Base-by-base conservation (phyloP, 2,113 vertebrate genomes). In the Thalassarche chlororhynchos region DNA sequence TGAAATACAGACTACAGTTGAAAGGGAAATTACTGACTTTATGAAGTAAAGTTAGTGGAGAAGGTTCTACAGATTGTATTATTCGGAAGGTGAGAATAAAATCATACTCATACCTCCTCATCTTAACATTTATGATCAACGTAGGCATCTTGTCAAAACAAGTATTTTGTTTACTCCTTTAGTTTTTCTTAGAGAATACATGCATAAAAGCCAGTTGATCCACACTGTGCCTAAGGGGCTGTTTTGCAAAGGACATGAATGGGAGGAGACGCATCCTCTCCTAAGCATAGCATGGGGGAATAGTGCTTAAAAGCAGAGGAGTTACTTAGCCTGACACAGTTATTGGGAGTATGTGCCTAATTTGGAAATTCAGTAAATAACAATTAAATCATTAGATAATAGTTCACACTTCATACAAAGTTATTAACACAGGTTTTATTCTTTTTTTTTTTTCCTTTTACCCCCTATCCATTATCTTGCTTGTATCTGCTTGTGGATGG, bases 101-200 rank as follows among this genome's bases (percentile, higher is more conserved):
- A 93, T 83, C 54, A 52, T 40, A 69, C 40, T 52, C 2, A 1
- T 23, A 58, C 34, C 29, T 90, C 36, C 60, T 38, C 24, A 90
- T 75, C 65, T 88, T 69, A 92, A 64, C 26, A 71, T 74, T 69
- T 84, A 79, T n/a, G 40, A 91, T 93, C 87, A 87, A 93, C 90
- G 79, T 17, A 95, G 23, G 29, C 64, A 77, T 62, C 88, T 71
- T 90, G 79, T 90, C 71, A 92, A 66, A 90, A 90, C 68, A 96
- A 86, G 2, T 88, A 60, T 62, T 95, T 94, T 90, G 42, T 89
- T 93, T 90, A 84, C 18, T 85, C 54, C n/a, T 92, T 77, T 34
- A 77, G 28, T 32, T 89, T 86, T 75, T 55, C 49, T 64, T 75
- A 74, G 20, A 75, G 38, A 81, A 92, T 55, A 64, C n/a, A 88